Evolutionary conservation across 2,888 invertebrate genomes (phyloP).

Genomic region (Strigamia maritima): DNA sequence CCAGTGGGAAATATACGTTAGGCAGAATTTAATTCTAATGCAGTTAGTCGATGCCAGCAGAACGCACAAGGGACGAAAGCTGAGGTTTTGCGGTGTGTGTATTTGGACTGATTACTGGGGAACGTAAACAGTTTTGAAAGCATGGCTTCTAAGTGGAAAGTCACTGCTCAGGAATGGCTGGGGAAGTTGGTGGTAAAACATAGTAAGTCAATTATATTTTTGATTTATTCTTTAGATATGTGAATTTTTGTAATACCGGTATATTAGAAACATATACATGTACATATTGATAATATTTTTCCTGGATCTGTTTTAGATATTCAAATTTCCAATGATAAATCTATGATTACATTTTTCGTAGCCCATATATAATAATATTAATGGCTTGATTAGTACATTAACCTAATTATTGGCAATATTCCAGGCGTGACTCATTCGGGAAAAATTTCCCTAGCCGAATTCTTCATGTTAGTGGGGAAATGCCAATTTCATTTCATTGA

Average conservation of each 20-base stretch:
- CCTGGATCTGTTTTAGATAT: not conserved
- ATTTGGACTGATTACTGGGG: not conserved
- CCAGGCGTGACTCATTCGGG: not conserved
- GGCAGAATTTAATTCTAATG: conserved; percentile 8
- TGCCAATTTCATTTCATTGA: conserved; percentile 19
- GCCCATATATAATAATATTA: conserved; percentile 2
- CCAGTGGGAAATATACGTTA: not conserved
- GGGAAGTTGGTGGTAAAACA: conserved; percentile 17
- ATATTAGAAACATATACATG: too few species aligned
- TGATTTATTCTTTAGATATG: too few species aligned
- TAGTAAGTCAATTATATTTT: not conserved
- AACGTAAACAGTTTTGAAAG: not conserved
- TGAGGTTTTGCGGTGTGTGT: conserved; percentile 26
- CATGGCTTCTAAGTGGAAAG: conserved; percentile 12
- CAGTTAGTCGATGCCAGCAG: conserved; percentile 23
- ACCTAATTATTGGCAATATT: conserved; percentile 16
- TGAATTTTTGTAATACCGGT: too few species aligned
- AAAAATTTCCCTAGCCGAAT: not conserved
- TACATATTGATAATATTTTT: too few species aligned
- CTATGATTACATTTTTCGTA: not conserved
- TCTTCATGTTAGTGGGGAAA: conserved; percentile 6
- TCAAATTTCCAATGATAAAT: not conserved
- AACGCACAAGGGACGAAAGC: not conserved
- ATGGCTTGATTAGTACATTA: conserved; percentile 21
- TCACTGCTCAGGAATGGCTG: conserved; percentile 18